A percentile compares a stretch with the other conserved stretches of the same genome.
These are phyloP conservation scores for Aporophyla nigra DNA, from an alignment of 2,888 invertebrate genomes.

Conservation along the genomic window DNA sequence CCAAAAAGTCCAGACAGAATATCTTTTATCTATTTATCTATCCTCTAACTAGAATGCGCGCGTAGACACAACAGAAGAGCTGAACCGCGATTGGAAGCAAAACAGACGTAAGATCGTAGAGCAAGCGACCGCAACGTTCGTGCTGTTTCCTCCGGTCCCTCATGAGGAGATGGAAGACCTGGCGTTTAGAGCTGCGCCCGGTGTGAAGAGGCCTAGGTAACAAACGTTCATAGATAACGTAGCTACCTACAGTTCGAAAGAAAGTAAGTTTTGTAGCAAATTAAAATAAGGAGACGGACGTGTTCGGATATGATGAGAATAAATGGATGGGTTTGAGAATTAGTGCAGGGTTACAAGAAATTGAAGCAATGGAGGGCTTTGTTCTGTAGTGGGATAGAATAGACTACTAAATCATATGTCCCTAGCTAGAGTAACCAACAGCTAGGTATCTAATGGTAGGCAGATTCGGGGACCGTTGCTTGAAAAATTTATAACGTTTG, in stretches of 20 bases:
- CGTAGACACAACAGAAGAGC: conserved; percentile 67
- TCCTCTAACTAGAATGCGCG: conserved; percentile 62
- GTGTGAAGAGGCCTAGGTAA: conserved; percentile 78
- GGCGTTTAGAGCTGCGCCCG: conserved; percentile 73
- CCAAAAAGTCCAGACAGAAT: too few species aligned
- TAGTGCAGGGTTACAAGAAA: neutral
- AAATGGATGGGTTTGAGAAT: neutral
- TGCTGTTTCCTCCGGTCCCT: conserved; percentile 76
- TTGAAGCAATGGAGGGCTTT: neutral
- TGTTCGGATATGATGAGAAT: neutral
- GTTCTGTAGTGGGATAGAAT: neutral
- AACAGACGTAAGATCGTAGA: conserved; percentile 74
- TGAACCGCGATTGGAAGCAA: conserved; percentile 73
- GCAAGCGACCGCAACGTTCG: conserved; percentile 71
- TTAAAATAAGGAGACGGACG: neutral
- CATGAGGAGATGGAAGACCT: conserved; percentile 75
- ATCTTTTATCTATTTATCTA: too few species aligned
- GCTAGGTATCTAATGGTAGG: neutral
- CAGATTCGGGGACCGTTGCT: neutral
- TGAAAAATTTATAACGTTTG: neutral
- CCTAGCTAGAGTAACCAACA: neutral
- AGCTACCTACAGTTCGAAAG: neutral
- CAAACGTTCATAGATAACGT: neutral
- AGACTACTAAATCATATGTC: neutral
- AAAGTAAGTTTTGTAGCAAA: neutral